phyloP scores from a whole-genome alignment of 2,113 vertebrate species.

The Jacana jacana region DNA sequence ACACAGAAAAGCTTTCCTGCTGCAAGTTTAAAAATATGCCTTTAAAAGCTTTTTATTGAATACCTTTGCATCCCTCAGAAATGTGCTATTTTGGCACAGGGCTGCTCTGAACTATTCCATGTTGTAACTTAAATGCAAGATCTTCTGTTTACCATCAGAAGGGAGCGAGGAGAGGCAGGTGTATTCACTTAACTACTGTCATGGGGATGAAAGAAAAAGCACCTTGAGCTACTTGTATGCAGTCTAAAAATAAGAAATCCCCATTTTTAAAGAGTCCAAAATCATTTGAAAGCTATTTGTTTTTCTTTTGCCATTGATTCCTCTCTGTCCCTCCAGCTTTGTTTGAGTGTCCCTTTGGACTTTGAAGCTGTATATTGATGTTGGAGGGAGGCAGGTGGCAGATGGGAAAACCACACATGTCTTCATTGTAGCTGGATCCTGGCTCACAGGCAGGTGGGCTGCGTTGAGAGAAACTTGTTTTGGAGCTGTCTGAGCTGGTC shows the following conservation, averaged over 20 bases:
- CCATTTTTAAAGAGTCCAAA: slow-evolving; percentile 51
- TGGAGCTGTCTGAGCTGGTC: not conserved
- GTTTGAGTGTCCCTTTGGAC: slow-evolving; percentile 57
- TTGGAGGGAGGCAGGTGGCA: not conserved
- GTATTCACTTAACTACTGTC: slow-evolving; percentile 62
- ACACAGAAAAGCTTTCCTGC: slow-evolving; percentile 97
- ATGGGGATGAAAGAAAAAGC: slow-evolving; percentile 50
- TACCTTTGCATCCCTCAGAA: slow-evolving; percentile 88
- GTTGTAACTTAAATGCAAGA: slow-evolving; percentile 70
- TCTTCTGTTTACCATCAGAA: slow-evolving; percentile 71
- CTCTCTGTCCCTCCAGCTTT: slow-evolving; percentile 40
- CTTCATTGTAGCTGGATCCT: not conserved
- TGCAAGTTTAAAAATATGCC: slow-evolving; percentile 89
- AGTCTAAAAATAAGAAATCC: slow-evolving; percentile 67
- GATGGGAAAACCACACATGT: not conserved
- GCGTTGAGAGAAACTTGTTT: not conserved
- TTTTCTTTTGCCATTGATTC: slow-evolving; percentile 69
- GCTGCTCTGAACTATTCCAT: slow-evolving; percentile 71
- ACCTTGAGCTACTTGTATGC: slow-evolving; percentile 28
- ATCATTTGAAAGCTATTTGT: slow-evolving; percentile 58
- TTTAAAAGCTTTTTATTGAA: slow-evolving; percentile 93
- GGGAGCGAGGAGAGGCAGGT: slow-evolving; percentile 33
- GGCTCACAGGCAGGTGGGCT: not conserved
- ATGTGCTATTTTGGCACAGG: slow-evolving; percentile 84
- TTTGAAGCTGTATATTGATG: slow-evolving; percentile 11